Percentiles rank a stretch among this genome's conserved stretches.
phyloP scores from a whole-genome alignment of 2,113 vertebrate species.

The Mystacornis crossleyi region DNA sequence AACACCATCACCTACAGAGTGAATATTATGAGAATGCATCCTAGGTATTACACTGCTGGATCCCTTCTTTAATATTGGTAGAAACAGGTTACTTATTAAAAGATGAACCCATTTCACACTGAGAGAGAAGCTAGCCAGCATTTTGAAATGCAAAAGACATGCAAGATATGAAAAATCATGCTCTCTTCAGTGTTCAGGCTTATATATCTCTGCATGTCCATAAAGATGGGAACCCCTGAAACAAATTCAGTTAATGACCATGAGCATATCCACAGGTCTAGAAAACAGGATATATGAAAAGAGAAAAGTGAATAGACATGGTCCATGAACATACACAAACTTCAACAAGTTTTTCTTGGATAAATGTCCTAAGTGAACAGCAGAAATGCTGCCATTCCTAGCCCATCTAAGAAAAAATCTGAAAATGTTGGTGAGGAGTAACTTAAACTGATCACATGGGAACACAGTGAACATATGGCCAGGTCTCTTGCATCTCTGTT shows the following conservation, averaged over 20 bases:
- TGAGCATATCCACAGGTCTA: neutral
- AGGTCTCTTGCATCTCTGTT: neutral
- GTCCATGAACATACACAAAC: neutral
- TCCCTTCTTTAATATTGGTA: neutral
- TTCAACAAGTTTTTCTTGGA: neutral
- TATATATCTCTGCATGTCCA: neutral
- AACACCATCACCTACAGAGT: neutral
- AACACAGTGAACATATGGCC: accelerated
- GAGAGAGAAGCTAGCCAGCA: neutral
- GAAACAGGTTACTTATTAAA: neutral
- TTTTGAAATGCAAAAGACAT: neutral
- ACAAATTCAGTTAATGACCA: neutral
- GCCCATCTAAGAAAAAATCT: neutral
- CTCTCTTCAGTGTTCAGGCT: neutral
- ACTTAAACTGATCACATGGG: neutral
- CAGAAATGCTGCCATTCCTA: neutral
- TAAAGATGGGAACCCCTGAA: neutral
- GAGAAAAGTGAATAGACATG: accelerated
- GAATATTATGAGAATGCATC: neutral
- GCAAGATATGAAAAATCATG: neutral
- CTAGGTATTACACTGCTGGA: neutral
- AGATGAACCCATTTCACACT: neutral
- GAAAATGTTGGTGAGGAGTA: neutral
- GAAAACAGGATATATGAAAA: neutral
- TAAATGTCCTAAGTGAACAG: neutral